Evolutionary conservation across 1,140 invertebrate genomes (phyloP).

Genomic region (Lanistes nyassanus): DNA sequence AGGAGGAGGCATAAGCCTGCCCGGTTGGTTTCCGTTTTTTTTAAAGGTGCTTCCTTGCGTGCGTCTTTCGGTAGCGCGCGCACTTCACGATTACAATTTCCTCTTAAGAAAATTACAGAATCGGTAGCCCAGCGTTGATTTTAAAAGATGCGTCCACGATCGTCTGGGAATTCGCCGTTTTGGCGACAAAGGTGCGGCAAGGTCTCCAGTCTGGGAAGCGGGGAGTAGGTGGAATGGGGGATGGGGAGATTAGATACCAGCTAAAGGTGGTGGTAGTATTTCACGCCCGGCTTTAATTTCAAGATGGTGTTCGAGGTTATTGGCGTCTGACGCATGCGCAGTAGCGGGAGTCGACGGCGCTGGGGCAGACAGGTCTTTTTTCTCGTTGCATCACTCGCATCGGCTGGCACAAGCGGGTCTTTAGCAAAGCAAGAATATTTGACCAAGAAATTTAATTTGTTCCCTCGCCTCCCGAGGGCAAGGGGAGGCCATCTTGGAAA

Average conservation of each 20-base stretch:
- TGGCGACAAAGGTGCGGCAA: constrained; percentile 20
- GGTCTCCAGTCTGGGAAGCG: constrained; percentile 13
- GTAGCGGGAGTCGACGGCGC: not conserved
- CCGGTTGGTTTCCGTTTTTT: not conserved
- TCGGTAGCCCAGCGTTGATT: constrained; percentile 11
- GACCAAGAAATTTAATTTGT: constrained; percentile 39
- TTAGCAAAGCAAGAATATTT: constrained; percentile 34
- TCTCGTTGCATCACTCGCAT: constrained; percentile 13
- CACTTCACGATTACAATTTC: constrained; percentile 28
- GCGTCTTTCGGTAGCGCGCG: not conserved
- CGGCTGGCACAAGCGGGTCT: constrained; percentile 24
- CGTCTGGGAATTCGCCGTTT: constrained; percentile 25
- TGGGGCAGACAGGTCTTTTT: not conserved
- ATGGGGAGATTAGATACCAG: constrained; percentile 22
- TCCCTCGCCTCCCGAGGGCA: constrained; percentile 20
- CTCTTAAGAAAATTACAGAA: constrained; percentile 33
- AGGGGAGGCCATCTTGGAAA: constrained; percentile 7
- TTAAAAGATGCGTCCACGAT: constrained; percentile 25
- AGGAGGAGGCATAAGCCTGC: too few relatives aligned
- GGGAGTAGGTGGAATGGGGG: too few relatives aligned
- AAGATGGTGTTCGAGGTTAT: constrained; percentile 13
- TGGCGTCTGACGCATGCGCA: too few relatives aligned
- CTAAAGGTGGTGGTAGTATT: constrained; percentile 10
- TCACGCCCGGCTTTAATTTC: constrained; percentile 23
- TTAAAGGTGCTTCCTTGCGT: constrained; percentile 5